These are phyloP conservation scores for Epinotia bilunana DNA, from an alignment of 2,888 invertebrate species.

Conservation along the genomic window DNA sequence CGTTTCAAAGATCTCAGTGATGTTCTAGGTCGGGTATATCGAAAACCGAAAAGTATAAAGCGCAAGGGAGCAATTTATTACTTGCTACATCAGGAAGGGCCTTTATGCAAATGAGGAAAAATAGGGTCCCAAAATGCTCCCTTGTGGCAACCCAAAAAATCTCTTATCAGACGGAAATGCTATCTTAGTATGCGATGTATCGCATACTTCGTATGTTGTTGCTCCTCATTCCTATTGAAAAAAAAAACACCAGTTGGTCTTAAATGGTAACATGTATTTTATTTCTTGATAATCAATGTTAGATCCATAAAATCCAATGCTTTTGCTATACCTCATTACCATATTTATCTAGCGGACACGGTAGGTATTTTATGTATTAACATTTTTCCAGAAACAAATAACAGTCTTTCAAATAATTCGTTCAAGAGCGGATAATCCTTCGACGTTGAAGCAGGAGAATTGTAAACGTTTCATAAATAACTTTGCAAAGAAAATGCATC, in stretches of 20 bases:
- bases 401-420: not conserved
- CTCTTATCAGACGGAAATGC: not conserved
- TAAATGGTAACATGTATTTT: not conserved
- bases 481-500: constrained; percentile 22
- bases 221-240: not conserved
- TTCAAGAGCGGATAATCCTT: not conserved
- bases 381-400: too few relatives aligned
- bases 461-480: constrained; percentile 2
- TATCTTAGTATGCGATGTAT: not conserved
- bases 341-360: not conserved
- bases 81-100: not conserved
- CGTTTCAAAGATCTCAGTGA: not conserved
- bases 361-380: not conserved
- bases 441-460: not conserved
- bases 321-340: not conserved
- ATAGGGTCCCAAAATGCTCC: constrained; percentile 6
- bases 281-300: not conserved
- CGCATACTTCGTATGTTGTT: not conserved
- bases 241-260: not conserved
- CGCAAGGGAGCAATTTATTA: not conserved
- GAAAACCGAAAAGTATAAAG: not conserved
- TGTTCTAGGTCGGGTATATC: not conserved
- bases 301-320: not conserved
- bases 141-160: constrained; percentile 12
- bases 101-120: not conserved